phyloP scores from a whole-genome alignment of 2,113 vertebrate genomes.

The Anhinga rufa region DNA sequence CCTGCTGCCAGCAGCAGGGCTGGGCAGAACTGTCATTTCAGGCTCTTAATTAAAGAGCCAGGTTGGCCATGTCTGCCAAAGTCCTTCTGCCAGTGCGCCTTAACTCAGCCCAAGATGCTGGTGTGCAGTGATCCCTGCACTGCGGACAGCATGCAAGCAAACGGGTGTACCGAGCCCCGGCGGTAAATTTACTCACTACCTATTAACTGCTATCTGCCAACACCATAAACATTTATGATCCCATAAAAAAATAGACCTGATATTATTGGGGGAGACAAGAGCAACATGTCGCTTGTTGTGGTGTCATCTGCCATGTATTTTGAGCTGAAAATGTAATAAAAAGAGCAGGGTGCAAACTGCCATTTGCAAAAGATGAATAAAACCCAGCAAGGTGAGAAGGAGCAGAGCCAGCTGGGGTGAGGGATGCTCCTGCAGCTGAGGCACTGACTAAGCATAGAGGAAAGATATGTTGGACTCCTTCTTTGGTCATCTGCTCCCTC shows the following conservation, averaged over 20 bases:
- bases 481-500: neutral
- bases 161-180: neutral
- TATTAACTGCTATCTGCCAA: neutral
- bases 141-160: neutral
- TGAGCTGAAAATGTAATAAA: neutral
- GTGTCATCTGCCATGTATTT: neutral
- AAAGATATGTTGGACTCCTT: neutral
- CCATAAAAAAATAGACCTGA: neutral
- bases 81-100: neutral
- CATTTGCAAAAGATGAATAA: neutral
- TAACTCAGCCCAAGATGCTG: accelerated
- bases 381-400: neutral
- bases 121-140: accelerated
- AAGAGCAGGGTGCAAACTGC: neutral
- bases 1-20: neutral
- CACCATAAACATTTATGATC: neutral
- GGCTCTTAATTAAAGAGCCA: neutral
- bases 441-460: neutral
- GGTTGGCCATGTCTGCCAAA: neutral
- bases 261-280: neutral
- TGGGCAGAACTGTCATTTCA: neutral
- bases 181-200: neutral
- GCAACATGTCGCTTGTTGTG: neutral
- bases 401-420: neutral
- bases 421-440: neutral